Evolutionary conservation across 2,797 vertebrate genomes (phyloP), one percentile per base, ranked within the genome.

Genomic region (Pseudomugil gertrudae): DNA sequence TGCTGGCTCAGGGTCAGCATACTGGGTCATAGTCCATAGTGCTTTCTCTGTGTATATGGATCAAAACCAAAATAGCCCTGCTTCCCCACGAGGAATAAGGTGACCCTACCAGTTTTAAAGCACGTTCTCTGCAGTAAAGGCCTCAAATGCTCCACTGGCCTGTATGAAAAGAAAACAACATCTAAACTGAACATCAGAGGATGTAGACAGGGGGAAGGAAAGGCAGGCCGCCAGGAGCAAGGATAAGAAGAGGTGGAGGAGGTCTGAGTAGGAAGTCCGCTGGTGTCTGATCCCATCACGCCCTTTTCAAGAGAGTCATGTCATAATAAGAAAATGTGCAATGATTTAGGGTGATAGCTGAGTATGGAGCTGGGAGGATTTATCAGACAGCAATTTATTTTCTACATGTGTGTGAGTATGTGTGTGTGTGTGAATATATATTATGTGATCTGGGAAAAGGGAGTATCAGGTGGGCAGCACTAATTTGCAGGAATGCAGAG

Each of bases 401-500:
- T 76, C 3, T 48, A 58, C 78, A 7, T 43, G 40, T 13, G 3
- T 13, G 10, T 14, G 36, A 11, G 11, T 36, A 15, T 43, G 17
- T 43, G 65, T 74, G 73, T 63, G 61, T 68, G 58, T 58, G 54
- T 53, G 8, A 64, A 29, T 60, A 14, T 78, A 80, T 74, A 78
- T n/a, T n/a, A n/a, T n/a, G 69, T 69, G 84, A 87, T 87, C 83
- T 91, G 90, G 86, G 90, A 90, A 91, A 86, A 74, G 79, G 78
- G 66, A 66, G 81, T 76, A 85, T 89, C 89, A 92, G 89, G 89
- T 91, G 84, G 89, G 92, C 92, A 90, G 92, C 92, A 94, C 92
- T 94, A 94, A 94, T 94, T 88, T 91, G 89, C 80, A 87, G 92
- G 92, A 94, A 94, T 94, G 88, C 90, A 88, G 77, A 91, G 92